phyloP scores from a whole-genome alignment of 2,113 vertebrate species.

The Paramisgurnus dabryanus region DNA sequence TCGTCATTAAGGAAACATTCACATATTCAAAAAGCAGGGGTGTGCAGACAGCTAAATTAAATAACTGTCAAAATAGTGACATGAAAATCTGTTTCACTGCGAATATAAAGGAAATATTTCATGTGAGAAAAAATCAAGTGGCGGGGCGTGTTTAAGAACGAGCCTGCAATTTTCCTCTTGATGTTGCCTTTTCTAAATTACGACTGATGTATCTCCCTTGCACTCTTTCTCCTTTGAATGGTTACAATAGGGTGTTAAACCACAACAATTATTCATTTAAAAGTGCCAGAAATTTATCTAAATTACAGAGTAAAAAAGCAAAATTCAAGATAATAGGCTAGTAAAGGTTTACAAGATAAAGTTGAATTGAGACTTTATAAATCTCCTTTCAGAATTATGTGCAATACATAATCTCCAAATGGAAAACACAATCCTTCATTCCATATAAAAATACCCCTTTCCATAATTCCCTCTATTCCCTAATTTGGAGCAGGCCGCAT shows the following conservation, averaged over 20 bases:
- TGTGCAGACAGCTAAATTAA: slow-evolving; percentile 45
- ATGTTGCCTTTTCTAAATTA: slow-evolving; percentile 18
- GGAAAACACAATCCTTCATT: background rate
- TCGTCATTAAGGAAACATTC: slow-evolving; percentile 44
- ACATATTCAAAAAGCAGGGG: slow-evolving; percentile 39
- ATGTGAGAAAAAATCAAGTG: slow-evolving; percentile 19
- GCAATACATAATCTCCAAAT: background rate
- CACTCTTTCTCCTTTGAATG: background rate
- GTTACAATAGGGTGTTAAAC: background rate
- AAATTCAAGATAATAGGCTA: too few relatives aligned
- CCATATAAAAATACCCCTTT: background rate
- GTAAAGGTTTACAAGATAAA: too few relatives aligned
- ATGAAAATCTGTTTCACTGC: slow-evolving; percentile 32
- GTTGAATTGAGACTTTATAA: background rate
- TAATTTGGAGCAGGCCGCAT: background rate
- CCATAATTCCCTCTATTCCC: background rate
- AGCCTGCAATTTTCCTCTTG: slow-evolving; percentile 28
- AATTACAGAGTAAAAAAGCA: too few relatives aligned
- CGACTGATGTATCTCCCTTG: slow-evolving; percentile 3
- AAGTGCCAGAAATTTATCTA: too few relatives aligned
- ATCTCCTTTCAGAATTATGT: background rate
- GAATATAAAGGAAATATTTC: slow-evolving; percentile 27
- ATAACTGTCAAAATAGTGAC: slow-evolving; percentile 42
- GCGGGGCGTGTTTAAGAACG: background rate
- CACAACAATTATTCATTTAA: background rate